phyloP scores from a whole-genome alignment of 2,797 vertebrate genomes.

The Channallabes apus region DNA sequence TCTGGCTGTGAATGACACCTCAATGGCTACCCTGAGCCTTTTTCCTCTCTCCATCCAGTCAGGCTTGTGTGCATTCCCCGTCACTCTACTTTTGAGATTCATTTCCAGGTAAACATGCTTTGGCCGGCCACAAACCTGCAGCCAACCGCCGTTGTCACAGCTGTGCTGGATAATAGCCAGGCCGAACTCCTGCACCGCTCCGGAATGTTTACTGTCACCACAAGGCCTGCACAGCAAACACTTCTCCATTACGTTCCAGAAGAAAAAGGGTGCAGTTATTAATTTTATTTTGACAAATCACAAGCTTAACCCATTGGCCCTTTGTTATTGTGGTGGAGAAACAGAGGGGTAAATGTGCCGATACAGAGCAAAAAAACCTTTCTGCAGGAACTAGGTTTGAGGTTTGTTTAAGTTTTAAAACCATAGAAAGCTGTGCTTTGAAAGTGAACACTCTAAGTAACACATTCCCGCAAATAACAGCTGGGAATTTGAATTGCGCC shows the following conservation, averaged over 20 bases:
- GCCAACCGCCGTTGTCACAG: conserved; percentile 85
- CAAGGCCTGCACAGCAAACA: conserved; percentile 86
- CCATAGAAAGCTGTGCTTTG: conserved; percentile 56
- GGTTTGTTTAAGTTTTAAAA: conserved; percentile 36
- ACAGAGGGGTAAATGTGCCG: conserved; percentile 49
- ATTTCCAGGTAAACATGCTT: conserved; percentile 89
- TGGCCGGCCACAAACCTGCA: conserved; percentile 78
- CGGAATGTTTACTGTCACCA: conserved; percentile 93
- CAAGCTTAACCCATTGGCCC: conserved; percentile 72
- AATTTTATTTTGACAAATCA: conserved; percentile 79
- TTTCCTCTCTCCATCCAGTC: conserved; percentile 55
- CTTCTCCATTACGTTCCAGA: conserved; percentile 69
- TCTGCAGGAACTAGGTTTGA: conserved; percentile 32
- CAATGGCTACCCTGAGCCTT: conserved; percentile 64
- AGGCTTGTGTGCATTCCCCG: conserved; percentile 79
- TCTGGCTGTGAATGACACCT: conserved; percentile 68
- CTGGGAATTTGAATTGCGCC: conserved; percentile 66
- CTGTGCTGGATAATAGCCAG: conserved; percentile 81
- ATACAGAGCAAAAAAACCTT: conserved; percentile 47
- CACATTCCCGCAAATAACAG: conserved; percentile 70
- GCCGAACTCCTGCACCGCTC: conserved; percentile 76
- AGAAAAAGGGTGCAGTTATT: conserved; percentile 73
- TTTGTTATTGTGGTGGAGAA: conserved; percentile 53
- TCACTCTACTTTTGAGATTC: conserved; percentile 85
- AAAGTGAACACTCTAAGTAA: conserved; percentile 69